A percentile compares a stretch with the other conserved stretches of the same genome.
These are phyloP conservation scores for Pheosia gnoma DNA, from an alignment of 2,888 invertebrate genomes.

Conservation along the genomic window DNA sequence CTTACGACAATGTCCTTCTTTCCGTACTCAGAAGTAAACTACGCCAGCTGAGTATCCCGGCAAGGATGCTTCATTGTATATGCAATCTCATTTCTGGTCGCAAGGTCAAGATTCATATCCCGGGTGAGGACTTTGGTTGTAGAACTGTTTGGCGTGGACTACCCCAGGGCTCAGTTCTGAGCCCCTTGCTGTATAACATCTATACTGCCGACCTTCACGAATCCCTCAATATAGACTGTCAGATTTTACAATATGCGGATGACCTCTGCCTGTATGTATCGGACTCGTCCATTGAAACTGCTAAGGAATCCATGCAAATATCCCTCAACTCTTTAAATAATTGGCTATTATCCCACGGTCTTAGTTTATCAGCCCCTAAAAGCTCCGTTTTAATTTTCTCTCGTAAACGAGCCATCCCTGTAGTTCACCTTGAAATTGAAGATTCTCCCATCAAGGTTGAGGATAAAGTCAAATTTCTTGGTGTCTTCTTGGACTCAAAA, in stretches of 20 bases:
- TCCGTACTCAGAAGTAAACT: slow-evolving; percentile 32
- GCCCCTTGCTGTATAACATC: slow-evolving; percentile 28
- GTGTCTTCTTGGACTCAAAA: slow-evolving; percentile 22
- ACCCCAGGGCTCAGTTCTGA: slow-evolving; percentile 34
- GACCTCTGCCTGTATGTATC: slow-evolving; percentile 27
- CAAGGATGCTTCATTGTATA: slow-evolving; percentile 23
- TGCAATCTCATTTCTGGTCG: slow-evolving; percentile 20
- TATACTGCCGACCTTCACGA: slow-evolving; percentile 29
- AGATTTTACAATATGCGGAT: slow-evolving; percentile 38
- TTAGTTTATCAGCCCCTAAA: slow-evolving; percentile 21
- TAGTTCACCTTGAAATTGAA: slow-evolving; percentile 4
- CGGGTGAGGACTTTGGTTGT: slow-evolving; percentile 5
- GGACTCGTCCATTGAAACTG: neutral
- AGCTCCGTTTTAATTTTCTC: slow-evolving; percentile 23
- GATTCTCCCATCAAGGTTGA: neutral
- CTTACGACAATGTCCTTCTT: slow-evolving; percentile 37
- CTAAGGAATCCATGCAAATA: neutral
- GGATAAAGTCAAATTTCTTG: slow-evolving; percentile 26
- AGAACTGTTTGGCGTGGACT: slow-evolving; percentile 32
- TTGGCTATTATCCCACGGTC: slow-evolving; percentile 15
- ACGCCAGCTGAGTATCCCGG: slow-evolving; percentile 31
- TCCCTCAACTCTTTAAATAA: slow-evolving; percentile 11
- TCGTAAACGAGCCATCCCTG: slow-evolving; percentile 13
- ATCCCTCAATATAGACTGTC: slow-evolving; percentile 11
- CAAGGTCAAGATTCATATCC: slow-evolving; percentile 12